Percentiles rank a stretch among this genome's conserved stretches.
Evolutionary conservation across 2,113 vertebrate genomes (phyloP).

Genomic region (Clinocottus analis): DNA sequence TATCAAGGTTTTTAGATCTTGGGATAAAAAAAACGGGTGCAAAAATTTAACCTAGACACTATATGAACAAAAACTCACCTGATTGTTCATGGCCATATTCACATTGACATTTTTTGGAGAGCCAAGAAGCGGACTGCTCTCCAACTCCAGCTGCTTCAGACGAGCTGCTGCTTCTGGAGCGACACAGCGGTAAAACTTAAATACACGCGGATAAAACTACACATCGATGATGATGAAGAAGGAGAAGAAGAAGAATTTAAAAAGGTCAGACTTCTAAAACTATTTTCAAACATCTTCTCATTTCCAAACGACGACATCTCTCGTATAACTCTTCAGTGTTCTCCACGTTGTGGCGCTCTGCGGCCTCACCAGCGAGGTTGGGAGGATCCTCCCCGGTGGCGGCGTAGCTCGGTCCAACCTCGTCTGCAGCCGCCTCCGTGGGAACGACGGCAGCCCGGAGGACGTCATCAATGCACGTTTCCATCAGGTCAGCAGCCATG

Average conservation of each 20-base stretch:
- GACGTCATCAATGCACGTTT: slow-evolving; percentile 85
- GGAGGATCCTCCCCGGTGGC: slow-evolving; percentile 69
- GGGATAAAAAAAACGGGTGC: neutral
- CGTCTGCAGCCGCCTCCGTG: slow-evolving; percentile 71
- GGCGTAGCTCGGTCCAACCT: slow-evolving; percentile 60
- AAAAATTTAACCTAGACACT: neutral
- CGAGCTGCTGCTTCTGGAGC: slow-evolving; percentile 85
- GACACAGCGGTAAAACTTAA: slow-evolving; percentile 22
- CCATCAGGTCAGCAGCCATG: slow-evolving; percentile 83
- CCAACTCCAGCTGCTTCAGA: slow-evolving; percentile 88
- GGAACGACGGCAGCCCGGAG: slow-evolving; percentile 64
- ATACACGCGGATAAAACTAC: neutral
- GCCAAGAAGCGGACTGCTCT: slow-evolving; percentile 51
- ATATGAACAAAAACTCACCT: slow-evolving; percentile 81
- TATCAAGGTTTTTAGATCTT: neutral
- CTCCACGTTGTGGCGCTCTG: neutral
- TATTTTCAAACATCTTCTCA: neutral
- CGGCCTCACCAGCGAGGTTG: slow-evolving; percentile 82
- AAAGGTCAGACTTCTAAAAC: no score
- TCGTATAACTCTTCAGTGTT: neutral
- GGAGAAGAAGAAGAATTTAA: no score
- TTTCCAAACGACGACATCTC: neutral
- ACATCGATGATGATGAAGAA: no score
- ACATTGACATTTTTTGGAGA: slow-evolving; percentile 80
- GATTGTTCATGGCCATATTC: slow-evolving; percentile 88